Evolutionary conservation across 2,797 vertebrate species (phyloP).

Genomic region (Phylloscopus collybita): DNA sequence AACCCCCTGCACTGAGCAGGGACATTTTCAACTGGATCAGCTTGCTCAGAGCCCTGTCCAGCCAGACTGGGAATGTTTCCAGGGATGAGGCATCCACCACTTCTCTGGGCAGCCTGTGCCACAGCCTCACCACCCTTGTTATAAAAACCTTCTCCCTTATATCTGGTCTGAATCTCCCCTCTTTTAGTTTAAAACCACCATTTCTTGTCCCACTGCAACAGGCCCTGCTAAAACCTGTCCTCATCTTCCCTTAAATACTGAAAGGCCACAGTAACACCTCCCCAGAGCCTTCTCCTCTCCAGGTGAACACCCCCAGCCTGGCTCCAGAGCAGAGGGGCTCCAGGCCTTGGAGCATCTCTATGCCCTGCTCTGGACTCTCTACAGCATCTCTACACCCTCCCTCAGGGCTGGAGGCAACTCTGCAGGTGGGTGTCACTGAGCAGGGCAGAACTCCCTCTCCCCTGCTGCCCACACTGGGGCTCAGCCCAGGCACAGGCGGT

Average conservation of each 20-base stretch:
- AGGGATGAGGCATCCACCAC: neutral
- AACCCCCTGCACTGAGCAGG: neutral
- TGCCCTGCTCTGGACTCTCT: neutral
- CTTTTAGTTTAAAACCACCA: neutral
- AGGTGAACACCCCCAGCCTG: neutral
- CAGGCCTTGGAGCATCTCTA: rapidly evolving
- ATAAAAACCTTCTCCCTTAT: neutral
- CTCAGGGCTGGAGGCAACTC: neutral
- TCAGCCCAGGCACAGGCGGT: rapidly evolving
- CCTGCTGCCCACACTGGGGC: neutral
- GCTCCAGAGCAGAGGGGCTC: neutral
- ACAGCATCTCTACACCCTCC: neutral
- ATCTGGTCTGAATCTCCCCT: neutral
- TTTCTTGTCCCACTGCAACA: neutral
- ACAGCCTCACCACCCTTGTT: neutral
- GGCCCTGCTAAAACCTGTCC: neutral
- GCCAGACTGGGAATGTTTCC: neutral
- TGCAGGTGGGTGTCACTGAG: neutral
- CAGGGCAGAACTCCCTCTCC: neutral
- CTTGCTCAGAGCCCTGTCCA: neutral
- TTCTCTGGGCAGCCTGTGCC: neutral
- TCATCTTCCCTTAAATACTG: neutral
- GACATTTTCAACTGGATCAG: neutral
- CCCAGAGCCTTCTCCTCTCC: neutral
- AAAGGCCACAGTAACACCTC: rapidly evolving